Percentiles rank a stretch among this genome's conserved stretches.
These are phyloP conservation scores for Calcarius lapponicus DNA, from an alignment of 2,797 vertebrate genomes.

Conservation along the genomic window DNA sequence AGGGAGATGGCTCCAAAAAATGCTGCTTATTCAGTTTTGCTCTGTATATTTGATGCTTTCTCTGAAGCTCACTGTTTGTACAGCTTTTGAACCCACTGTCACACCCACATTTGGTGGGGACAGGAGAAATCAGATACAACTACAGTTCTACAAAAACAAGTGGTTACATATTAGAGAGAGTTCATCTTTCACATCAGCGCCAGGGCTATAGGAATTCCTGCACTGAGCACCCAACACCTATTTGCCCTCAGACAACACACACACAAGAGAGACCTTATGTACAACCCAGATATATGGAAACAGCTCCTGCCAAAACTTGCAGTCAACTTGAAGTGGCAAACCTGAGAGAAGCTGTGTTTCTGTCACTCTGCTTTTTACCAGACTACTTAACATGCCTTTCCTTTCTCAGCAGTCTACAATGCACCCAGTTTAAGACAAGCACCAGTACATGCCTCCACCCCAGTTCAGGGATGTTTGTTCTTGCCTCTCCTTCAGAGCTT, in stretches of 20 bases:
- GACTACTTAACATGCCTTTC: background rate
- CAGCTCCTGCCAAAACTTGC: background rate
- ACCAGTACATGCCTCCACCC: background rate
- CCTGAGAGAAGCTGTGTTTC: background rate
- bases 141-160: background rate
- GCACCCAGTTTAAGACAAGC: background rate
- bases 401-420: background rate
- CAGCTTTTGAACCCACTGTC: background rate
- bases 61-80: background rate
- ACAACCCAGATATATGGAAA: accelerated
- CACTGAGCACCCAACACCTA: background rate
- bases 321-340: background rate
- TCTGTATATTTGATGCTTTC: background rate
- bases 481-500: background rate
- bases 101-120: too few species aligned
- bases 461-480: background rate
- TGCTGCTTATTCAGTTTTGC: background rate
- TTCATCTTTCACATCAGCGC: background rate
- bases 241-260: background rate
- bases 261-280: background rate
- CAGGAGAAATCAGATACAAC: background rate
- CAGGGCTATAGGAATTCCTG: background rate
- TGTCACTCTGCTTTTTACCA: background rate
- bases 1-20: background rate
- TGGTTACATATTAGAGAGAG: background rate